phyloP scores from a whole-genome alignment of 2,888 invertebrate species.

The Silvanus unidentatus region DNA sequence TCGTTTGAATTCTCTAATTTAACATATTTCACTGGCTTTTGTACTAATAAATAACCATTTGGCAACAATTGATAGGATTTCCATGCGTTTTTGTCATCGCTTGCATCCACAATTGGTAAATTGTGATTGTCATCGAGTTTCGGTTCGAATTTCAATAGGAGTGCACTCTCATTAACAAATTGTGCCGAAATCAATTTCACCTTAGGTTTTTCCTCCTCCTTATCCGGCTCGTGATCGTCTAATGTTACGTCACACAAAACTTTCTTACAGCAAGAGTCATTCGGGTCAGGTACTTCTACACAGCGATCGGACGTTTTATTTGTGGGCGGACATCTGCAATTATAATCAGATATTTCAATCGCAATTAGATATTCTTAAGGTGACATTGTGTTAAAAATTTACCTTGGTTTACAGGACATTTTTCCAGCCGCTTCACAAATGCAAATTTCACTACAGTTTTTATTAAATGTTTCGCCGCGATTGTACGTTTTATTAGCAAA shows the following conservation, averaged over 20 bases:
- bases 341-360: constrained; percentile 5
- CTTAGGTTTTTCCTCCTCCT: constrained; percentile 31
- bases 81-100: constrained; percentile 45
- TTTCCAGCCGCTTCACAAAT: constrained; percentile 67
- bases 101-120: constrained; percentile 42
- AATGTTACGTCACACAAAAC: constrained; percentile 81
- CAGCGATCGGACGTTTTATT: constrained; percentile 64
- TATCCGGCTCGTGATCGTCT: constrained; percentile 62
- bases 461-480: constrained; percentile 66
- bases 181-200: constrained; percentile 37
- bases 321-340: constrained; percentile 55
- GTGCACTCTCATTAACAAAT: constrained; percentile 42
- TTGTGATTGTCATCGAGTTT: constrained; percentile 36
- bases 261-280: constrained; percentile 78
- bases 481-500: constrained; percentile 66
- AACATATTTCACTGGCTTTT: constrained; percentile 34
- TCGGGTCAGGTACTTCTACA: constrained; percentile 74
- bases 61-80: constrained; percentile 44
- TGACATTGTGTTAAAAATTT: neutral
- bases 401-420: constrained; percentile 42
- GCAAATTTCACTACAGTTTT: constrained; percentile 77
- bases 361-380: neutral
- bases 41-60: constrained; percentile 33
- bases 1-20: constrained; percentile 40
- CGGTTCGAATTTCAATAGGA: constrained; percentile 43